Conservation (phyloP, 2,888 invertebrate species). For the Campoletis raptor region DNA sequence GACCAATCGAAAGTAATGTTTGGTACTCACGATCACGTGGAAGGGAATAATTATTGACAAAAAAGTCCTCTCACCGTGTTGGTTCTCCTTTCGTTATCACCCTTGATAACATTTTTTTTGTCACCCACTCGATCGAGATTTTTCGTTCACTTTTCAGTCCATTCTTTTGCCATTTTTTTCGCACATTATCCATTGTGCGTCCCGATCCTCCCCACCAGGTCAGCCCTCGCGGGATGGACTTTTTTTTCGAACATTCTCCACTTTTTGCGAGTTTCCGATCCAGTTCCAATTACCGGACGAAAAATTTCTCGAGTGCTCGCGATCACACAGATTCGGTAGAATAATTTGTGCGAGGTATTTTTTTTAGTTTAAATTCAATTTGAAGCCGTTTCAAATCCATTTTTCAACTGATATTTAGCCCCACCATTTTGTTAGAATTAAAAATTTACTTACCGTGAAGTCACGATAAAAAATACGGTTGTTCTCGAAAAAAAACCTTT, state of each 20-base stretch:
- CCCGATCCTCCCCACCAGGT: not conserved
- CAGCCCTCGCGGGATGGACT: not conserved
- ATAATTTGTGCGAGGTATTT: not conserved
- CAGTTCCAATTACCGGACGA: not conserved
- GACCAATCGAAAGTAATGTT: constrained; percentile 39
- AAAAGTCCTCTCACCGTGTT: constrained; percentile 39
- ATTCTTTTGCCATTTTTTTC: not conserved
- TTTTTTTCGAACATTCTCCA: not conserved
- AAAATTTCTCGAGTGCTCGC: constrained; percentile 17
- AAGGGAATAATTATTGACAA: constrained; percentile 41
- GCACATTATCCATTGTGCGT: not conserved
- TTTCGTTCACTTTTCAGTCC: constrained; percentile 22
- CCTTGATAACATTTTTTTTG: constrained; percentile 13
- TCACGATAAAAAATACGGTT: not conserved
- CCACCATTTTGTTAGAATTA: not conserved
- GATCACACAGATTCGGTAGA: not conserved
- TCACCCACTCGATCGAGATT: constrained; percentile 6
- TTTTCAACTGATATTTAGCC: not conserved
- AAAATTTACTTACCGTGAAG: not conserved
- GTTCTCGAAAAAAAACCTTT: not conserved
- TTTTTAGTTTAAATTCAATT: not conserved
- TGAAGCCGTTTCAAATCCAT: not conserved
- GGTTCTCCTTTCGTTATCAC: constrained; percentile 12
- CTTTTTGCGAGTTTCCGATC: no score
- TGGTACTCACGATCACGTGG: constrained; percentile 56